Evolutionary conservation across 2,888 invertebrate species (phyloP), one percentile per base, ranked within the genome.

Genomic region (Eristalis intricaria): DNA sequence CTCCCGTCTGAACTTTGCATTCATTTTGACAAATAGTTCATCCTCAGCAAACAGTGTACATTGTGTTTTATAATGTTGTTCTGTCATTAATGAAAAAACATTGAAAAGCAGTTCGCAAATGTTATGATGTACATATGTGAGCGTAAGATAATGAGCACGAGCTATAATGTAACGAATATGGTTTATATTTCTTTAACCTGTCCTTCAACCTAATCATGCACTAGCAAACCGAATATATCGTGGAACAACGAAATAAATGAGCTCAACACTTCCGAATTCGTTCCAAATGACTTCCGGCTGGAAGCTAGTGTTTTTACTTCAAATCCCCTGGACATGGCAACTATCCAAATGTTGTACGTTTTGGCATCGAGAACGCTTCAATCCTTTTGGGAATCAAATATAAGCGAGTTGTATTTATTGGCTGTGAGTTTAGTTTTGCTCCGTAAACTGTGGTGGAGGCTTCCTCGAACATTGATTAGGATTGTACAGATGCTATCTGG

Each of bases 281-380:
- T 35, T 63, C 15, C 22, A 43, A 64, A 64, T 64, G 32, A 23
- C 43, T 65, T 73, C 73, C 65, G 64, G 13, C 38, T 35, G 13
- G 15, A 65, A 38, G 35, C 56, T 15, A n/a, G 56, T 74, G 40
- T 35, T 40, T 29, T 15, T 15, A 61, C 26, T 60, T 56, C 10
- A 10, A 32, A 50, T 60, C 15, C 26, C 13, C 29, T 64, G 50
- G 64, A 50, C 64, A 22, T 74, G 43, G 74, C 64, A 74, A 23
- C 32, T 74, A 8, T 73, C 63, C 73, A 63, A 73, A 26, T n/a
- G 13, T 26, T 61, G 43, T 71, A 13, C 29, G 40, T 32, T 71
- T 71, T 60, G 38, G 40, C 26, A 38, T 40, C 5, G 23, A 23
- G n/a, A 60, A 60, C 15, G 32, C 23, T 19, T 19, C 2, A 4